Percentiles rank a stretch among this genome's conserved stretches.
These are phyloP conservation scores for Pteropus alecto DNA, from an alignment of 2,113 vertebrate species.

Conservation along the genomic window DNA sequence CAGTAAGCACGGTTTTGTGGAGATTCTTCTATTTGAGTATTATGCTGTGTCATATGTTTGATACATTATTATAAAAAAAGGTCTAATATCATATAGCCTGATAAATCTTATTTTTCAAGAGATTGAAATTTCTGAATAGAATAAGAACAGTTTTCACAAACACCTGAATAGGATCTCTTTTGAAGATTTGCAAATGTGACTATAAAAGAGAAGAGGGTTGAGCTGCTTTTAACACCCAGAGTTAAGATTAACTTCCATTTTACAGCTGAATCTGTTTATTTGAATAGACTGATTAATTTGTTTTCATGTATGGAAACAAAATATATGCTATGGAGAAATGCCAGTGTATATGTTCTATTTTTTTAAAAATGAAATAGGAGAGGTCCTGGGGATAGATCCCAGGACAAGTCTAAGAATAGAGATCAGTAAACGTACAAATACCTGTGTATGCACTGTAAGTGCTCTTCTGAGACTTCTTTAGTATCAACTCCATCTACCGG, in stretches of 20 bases:
- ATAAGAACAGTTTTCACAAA: neutral
- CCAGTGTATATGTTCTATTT: neutral
- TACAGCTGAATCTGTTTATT: neutral
- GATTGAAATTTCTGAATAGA: neutral
- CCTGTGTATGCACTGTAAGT: too few relatives aligned
- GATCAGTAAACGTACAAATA: neutral
- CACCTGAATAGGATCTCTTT: neutral
- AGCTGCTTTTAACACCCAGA: neutral
- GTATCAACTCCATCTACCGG: neutral
- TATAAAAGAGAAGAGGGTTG: neutral
- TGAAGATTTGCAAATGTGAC: neutral
- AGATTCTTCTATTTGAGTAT: neutral
- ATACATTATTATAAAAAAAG: neutral
- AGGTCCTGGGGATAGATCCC: neutral
- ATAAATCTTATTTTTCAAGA: neutral
- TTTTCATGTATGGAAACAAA: neutral
- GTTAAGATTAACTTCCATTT: neutral
- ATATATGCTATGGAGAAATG: neutral
- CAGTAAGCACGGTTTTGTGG: neutral
- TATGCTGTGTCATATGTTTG: neutral
- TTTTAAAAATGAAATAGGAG: neutral
- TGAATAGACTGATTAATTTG: neutral
- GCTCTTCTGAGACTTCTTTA: rapidly evolving
- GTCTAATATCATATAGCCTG: neutral
- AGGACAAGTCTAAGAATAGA: neutral